Percentiles rank a stretch among this genome's conserved stretches.
phyloP scores from a whole-genome alignment of 1,140 invertebrate genomes.

The Drosophila baimaii region DNA sequence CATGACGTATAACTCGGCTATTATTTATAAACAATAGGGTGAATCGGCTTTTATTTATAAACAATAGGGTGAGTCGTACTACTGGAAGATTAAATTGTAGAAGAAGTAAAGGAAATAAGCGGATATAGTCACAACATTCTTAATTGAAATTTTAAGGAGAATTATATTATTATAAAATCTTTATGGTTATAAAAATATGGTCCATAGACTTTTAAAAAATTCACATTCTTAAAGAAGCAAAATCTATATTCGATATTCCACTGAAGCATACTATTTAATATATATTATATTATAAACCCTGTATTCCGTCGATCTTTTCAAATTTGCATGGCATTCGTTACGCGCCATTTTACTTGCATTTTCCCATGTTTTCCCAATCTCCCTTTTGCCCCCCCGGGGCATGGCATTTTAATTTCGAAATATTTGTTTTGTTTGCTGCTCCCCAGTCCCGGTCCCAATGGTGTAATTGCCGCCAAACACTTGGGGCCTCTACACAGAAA shows the following conservation, averaged over 20 bases:
- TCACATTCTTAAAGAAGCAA: too few relatives aligned
- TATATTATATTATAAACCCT: background rate
- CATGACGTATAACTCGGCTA: conserved; percentile 7
- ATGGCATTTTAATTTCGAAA: conserved; percentile 55
- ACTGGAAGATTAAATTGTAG: background rate
- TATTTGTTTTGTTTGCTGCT: conserved; percentile 49
- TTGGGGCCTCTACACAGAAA: too few relatives aligned
- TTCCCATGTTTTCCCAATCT: conserved; percentile 20
- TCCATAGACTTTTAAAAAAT: too few relatives aligned
- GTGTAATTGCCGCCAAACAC: conserved; percentile 72
- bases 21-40: conserved; percentile 19
- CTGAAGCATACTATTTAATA: background rate
- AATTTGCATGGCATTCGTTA: conserved; percentile 37
- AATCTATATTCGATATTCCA: too few relatives aligned
- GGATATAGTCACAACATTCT: background rate
- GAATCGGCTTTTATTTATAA: conserved; percentile 17
- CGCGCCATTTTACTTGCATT: conserved; percentile 57
- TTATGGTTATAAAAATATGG: too few relatives aligned
- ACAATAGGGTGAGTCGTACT: background rate
- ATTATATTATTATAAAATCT: too few relatives aligned
- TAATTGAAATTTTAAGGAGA: background rate
- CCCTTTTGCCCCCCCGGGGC: conserved; percentile 17
- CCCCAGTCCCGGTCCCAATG: conserved; percentile 17
- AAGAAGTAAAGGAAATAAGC: background rate
- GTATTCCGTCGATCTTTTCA: background rate